Evolutionary conservation across 1,140 invertebrate species (phyloP).

Genomic region (Musca vetustissima): DNA sequence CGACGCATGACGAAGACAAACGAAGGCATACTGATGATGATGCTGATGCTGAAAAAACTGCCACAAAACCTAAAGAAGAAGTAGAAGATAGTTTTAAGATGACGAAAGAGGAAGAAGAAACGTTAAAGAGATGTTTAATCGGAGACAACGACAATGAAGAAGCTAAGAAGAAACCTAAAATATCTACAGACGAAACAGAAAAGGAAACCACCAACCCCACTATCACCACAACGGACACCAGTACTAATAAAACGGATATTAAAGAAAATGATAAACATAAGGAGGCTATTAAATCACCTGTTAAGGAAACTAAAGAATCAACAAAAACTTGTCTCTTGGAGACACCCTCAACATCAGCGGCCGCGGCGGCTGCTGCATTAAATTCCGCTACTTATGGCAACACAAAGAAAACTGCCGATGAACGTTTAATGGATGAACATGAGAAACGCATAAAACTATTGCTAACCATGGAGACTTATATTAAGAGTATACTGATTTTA

Average conservation of each 20-base stretch:
- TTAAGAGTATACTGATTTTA: constrained; percentile 46
- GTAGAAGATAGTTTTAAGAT: background rate
- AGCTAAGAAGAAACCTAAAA: background rate
- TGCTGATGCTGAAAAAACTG: constrained; percentile 11
- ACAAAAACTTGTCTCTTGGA: background rate
- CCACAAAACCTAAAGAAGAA: background rate
- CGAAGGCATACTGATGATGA: too few species aligned
- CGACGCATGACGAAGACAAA: background rate
- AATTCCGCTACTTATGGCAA: background rate
- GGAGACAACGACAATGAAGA: constrained; percentile 1
- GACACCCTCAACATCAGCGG: background rate
- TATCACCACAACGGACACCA: too few species aligned
- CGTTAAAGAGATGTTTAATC: background rate
- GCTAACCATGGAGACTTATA: constrained; percentile 50
- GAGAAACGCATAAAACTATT: constrained; percentile 44
- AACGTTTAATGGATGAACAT: constrained; percentile 46
- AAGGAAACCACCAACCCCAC: background rate
- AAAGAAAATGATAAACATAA: background rate
- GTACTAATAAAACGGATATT: background rate
- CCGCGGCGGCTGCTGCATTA: background rate
- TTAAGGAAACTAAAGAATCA: constrained; percentile 5
- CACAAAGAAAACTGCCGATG: constrained; percentile 49
- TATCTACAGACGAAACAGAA: background rate
- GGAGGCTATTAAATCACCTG: constrained; percentile 7
- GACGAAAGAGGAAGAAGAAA: background rate